Conservation (phyloP, 1,140 invertebrate genomes). For the Ditylenchus dipsaci region DNA sequence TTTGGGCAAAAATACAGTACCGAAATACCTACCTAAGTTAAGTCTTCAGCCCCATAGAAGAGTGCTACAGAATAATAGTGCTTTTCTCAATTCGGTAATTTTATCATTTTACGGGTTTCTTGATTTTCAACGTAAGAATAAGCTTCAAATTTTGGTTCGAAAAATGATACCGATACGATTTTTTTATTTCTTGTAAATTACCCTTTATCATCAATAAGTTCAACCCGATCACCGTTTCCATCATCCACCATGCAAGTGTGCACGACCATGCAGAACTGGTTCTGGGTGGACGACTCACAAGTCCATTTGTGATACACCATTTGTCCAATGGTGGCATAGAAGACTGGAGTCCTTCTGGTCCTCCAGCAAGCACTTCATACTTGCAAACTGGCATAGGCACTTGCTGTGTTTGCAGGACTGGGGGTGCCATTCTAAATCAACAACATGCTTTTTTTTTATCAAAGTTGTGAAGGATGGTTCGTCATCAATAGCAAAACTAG, state of each 20-base stretch:
- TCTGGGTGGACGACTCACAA: conserved; percentile 49
- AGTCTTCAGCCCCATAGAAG: no score
- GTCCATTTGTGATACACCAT: conserved; percentile 59
- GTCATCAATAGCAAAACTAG: background rate
- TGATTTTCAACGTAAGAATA: no score
- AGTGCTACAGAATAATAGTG: no score
- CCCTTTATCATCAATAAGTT: conserved; percentile 53
- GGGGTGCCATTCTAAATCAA: conserved; percentile 31
- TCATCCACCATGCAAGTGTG: conserved; percentile 53
- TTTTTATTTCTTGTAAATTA: conserved; percentile 14
- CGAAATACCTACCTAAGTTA: no score
- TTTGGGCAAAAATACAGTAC: no score
- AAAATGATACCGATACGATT: no score
- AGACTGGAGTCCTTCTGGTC: conserved; percentile 53
- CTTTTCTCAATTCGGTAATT: no score
- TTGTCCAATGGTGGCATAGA: conserved; percentile 55
- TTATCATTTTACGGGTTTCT: no score
- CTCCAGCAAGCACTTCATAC: conserved; percentile 53
- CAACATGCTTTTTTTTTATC: background rate
- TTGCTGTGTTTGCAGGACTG: conserved; percentile 51
- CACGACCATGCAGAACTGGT: conserved; percentile 57
- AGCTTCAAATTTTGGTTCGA: no score
- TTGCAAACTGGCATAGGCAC: conserved; percentile 55
- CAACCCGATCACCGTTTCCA: conserved; percentile 51
- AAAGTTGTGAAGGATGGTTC: conserved; percentile 25